Conservation (phyloP, 2,797 vertebrate genomes). For the Amblyraja radiata region DNA sequence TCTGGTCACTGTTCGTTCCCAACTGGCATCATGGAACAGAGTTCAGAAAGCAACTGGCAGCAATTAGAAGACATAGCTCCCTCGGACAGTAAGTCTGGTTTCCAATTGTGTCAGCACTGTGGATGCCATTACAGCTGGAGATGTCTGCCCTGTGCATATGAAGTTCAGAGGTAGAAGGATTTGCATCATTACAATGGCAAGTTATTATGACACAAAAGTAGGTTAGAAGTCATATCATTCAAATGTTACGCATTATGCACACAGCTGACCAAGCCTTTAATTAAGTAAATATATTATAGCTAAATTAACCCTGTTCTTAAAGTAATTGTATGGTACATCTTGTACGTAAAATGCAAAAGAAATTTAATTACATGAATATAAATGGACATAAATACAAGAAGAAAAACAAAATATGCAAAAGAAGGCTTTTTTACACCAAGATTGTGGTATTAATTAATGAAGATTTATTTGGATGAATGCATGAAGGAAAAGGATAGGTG, state of each 20-base stretch:
- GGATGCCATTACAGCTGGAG: neutral
- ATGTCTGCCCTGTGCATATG: neutral
- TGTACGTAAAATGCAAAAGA: neutral
- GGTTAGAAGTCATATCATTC: neutral
- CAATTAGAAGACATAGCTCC: slow-evolving; percentile 1
- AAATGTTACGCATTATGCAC: neutral
- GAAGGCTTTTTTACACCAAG: neutral
- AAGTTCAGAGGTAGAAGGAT: neutral
- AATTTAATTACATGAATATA: neutral
- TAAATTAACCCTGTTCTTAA: neutral
- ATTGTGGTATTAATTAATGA: neutral
- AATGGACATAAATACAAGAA: too few relatives aligned
- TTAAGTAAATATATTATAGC: neutral
- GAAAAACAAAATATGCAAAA: neutral
- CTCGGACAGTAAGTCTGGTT: neutral
- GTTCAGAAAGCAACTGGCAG: slow-evolving; percentile 4
- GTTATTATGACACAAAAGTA: neutral
- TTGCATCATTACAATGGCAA: neutral
- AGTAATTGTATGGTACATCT: neutral
- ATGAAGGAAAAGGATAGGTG: neutral
- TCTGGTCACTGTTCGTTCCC: slow-evolving; percentile 12
- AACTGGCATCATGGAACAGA: neutral
- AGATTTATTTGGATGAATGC: neutral
- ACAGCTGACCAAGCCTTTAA: neutral
- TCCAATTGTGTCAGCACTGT: neutral